These are phyloP conservation scores for Pyrgilauda ruficollis DNA, from an alignment of 2,113 vertebrate genomes.

Conservation along the genomic window DNA sequence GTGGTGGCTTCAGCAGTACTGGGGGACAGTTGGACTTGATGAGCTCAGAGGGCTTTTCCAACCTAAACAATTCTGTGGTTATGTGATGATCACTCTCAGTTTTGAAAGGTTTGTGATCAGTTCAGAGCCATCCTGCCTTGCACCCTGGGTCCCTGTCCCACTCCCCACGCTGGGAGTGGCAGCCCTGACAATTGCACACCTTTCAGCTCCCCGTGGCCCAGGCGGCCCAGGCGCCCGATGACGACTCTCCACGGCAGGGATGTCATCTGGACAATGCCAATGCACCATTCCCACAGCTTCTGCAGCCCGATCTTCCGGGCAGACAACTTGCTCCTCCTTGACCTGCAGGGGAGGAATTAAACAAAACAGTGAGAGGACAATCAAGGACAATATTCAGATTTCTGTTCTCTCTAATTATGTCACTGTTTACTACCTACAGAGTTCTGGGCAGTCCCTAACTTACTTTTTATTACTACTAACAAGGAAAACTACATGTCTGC, in stretches of 20 bases:
- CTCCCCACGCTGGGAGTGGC: not conserved
- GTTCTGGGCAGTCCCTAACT: not conserved
- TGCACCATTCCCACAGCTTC: conserved; percentile 96
- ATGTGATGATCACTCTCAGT: not conserved
- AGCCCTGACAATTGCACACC: conserved; percentile 65
- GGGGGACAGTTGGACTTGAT: not conserved
- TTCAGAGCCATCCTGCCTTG: not conserved
- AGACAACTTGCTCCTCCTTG: conserved; percentile 89
- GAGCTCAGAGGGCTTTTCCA: not conserved
- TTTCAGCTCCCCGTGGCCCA: conserved; percentile 94
- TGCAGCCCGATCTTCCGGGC: conserved; percentile 93
- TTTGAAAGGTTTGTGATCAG: not conserved
- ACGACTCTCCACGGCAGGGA: conserved; percentile 96
- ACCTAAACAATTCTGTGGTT: not conserved
- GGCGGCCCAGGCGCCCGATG: conserved; percentile 92
- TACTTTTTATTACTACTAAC: not conserved
- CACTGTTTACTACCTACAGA: not conserved
- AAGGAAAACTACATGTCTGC: not conserved
- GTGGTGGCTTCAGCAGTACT: not conserved
- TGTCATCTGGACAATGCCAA: conserved; percentile 95
- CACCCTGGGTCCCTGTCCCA: not conserved
- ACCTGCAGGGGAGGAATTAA: conserved; percentile 63
- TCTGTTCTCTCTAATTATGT: not conserved
- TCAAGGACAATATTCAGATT: not conserved
- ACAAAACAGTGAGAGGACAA: not conserved